A percentile compares a stretch with the other conserved stretches of the same genome.
Conservation (phyloP, 1,140 invertebrate genomes). For the Trachymyrmex septentrionalis region DNA sequence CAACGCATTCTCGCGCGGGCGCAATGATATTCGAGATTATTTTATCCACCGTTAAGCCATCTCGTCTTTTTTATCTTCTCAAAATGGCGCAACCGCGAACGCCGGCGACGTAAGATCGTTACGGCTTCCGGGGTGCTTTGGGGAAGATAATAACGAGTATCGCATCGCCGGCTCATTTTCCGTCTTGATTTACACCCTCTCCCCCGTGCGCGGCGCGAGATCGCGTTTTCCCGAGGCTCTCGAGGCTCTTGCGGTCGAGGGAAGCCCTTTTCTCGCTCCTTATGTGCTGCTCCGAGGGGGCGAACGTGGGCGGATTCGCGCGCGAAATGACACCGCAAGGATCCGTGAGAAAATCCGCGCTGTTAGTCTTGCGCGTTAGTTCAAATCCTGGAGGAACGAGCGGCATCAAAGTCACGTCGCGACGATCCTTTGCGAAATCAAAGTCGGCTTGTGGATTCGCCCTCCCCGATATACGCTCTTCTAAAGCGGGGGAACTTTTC, state of each 20-base stretch:
- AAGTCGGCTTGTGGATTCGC: slow-evolving; percentile 24
- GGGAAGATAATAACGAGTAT: slow-evolving; percentile 61
- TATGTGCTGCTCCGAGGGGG: slow-evolving; percentile 30
- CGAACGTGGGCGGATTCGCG: slow-evolving; percentile 42
- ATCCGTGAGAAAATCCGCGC: slow-evolving; percentile 58
- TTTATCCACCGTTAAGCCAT: slow-evolving; percentile 60
- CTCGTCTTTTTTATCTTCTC: slow-evolving; percentile 26
- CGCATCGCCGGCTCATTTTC: slow-evolving; percentile 62
- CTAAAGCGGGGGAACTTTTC: not conserved
- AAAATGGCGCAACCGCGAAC: slow-evolving; percentile 59
- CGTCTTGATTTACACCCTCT: slow-evolving; percentile 58
- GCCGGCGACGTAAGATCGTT: slow-evolving; percentile 60
- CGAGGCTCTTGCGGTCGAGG: slow-evolving; percentile 20
- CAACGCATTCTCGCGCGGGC: slow-evolving; percentile 41
- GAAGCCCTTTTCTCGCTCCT: slow-evolving; percentile 39
- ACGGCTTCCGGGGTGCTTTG: slow-evolving; percentile 50
- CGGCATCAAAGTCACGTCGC: slow-evolving; percentile 42
- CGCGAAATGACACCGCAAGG: slow-evolving; percentile 58
- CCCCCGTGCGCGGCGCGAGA: not conserved
- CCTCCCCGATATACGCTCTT: not conserved
- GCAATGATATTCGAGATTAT: slow-evolving; percentile 53
- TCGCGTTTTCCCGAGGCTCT: slow-evolving; percentile 35
- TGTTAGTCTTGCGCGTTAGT: slow-evolving; percentile 33
- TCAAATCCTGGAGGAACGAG: slow-evolving; percentile 6
- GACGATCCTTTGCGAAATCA: slow-evolving; percentile 25